phyloP scores from a whole-genome alignment of 2,113 vertebrate species.

The Tetraodon nigroviridis region DNA sequence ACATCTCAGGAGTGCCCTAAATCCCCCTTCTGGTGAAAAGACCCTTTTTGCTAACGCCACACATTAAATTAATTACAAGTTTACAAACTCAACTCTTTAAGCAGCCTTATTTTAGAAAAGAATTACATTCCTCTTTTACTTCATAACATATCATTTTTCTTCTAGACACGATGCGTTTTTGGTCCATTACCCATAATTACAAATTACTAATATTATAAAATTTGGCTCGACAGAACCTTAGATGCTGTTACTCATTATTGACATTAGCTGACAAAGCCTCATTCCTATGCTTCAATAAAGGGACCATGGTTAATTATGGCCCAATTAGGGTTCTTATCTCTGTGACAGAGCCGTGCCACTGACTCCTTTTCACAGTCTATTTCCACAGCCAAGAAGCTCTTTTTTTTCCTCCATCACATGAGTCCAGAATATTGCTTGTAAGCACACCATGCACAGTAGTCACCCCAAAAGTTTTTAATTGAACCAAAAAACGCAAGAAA shows the following conservation, averaged over 20 bases:
- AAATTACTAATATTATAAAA: constrained; percentile 70
- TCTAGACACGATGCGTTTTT: constrained; percentile 65
- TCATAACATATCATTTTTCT: constrained; percentile 66
- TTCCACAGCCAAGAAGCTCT: constrained; percentile 14
- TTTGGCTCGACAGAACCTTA: constrained; percentile 60
- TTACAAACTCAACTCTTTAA: too few relatives aligned
- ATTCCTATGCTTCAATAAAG: constrained; percentile 62
- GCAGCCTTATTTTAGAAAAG: neutral
- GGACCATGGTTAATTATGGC: constrained; percentile 63
- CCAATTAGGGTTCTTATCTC: constrained; percentile 62
- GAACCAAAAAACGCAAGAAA: constrained; percentile 7
- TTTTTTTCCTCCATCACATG: constrained; percentile 5
- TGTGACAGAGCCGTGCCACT: constrained; percentile 20
- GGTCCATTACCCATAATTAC: constrained; percentile 69
- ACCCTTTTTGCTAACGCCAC: too few relatives aligned
- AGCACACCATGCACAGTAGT: neutral
- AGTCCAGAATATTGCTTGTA: constrained; percentile 1
- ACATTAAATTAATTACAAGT: too few relatives aligned
- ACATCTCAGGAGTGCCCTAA: constrained; percentile 28
- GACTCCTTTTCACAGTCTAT: constrained; percentile 8
- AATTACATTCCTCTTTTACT: constrained; percentile 35
- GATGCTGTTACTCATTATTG: constrained; percentile 65
- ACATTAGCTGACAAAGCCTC: constrained; percentile 53
- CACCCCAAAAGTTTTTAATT: neutral
- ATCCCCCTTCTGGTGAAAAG: constrained; percentile 3